Evolutionary conservation across 2,888 invertebrate genomes (phyloP).

Genomic region (Drosophila fulvimacula): DNA sequence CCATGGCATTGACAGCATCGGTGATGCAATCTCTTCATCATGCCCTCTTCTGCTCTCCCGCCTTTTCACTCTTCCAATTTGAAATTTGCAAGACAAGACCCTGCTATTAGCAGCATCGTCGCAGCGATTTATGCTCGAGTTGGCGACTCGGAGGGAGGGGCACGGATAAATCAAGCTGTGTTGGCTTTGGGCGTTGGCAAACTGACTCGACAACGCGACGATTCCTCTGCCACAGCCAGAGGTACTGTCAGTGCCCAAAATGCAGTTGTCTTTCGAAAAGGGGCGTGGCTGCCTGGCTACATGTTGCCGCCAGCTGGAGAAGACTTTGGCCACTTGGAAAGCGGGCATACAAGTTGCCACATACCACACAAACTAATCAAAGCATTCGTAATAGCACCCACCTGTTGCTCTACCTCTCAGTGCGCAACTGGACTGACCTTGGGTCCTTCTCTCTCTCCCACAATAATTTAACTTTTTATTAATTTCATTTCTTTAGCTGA

Average conservation of each 20-base stretch:
- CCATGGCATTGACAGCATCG: constrained; percentile 33
- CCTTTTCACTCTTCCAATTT: constrained; percentile 20
- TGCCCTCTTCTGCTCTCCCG: constrained; percentile 12
- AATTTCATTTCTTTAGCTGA: neutral
- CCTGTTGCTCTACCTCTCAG: constrained; percentile 36
- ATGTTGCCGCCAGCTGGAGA: constrained; percentile 26
- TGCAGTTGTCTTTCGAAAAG: constrained; percentile 67
- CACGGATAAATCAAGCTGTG: constrained; percentile 48
- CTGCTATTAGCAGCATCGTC: constrained; percentile 60
- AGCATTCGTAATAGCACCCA: constrained; percentile 71
- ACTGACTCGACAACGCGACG: constrained; percentile 44
- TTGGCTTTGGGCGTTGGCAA: constrained; percentile 70
- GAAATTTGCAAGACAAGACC: constrained; percentile 55
- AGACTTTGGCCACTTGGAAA: constrained; percentile 7
- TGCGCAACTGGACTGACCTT: no score
- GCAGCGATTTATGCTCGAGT: constrained; percentile 49
- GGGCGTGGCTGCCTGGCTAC: constrained; percentile 57
- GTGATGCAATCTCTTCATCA: constrained; percentile 63
- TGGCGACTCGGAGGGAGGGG: constrained; percentile 27
- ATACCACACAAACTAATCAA: constrained; percentile 71
- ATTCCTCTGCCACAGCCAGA: constrained; percentile 30
- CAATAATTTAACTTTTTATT: no score
- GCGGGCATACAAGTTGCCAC: constrained; percentile 46
- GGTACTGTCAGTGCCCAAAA: constrained; percentile 34
- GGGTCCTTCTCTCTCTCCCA: constrained; percentile 16